Evolutionary conservation across 2,113 vertebrate genomes (phyloP), one percentile per base, ranked within the genome.

Genomic region (Crotalus viridis): DNA sequence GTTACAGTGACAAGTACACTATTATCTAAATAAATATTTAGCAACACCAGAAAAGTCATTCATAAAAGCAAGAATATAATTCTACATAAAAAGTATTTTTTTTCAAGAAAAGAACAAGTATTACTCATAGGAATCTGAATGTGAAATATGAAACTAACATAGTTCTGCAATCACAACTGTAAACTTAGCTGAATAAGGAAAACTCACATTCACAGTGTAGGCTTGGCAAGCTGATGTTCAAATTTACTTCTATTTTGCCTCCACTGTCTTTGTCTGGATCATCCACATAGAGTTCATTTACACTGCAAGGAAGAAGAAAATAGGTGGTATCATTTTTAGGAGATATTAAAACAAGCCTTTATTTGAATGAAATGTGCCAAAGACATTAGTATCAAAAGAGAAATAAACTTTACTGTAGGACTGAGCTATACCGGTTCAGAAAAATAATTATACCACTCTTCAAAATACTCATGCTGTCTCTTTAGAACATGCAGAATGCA

Each of bases 211-310:
- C 99, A 96, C 99, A 99, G 96, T 99, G 98, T 96, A 99, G 97
- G 97, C 99, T 99, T 97, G 99, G 99, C 97, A 99, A 98, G 97
- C 98, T 99, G 98, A 99, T 98, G 98, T 99, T 99, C 97, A 99
- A 97, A 97, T 97, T 99, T 97, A 99, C 99, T 94, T 99, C 99
- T 97, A 99, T 99, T 98, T 99, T 99, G 96, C 99, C 99, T 94
- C 99, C 99, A 91, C 99, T 99, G 97, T 99, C 98, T 97, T 99
- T 99, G 98, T 99, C 99, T 3, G 99, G 99, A 96, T 99, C 99
- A 96, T 99, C 99, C 93, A 99, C 99, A 9, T 99, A 99, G 12
- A 99, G 98, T 96, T 99, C 99, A 69, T 99, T 99, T 96, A 99
- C 99, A 92, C 99, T 99, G 97, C 0, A 88, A 90, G 95, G 39